Evolutionary conservation across 2,888 invertebrate genomes (phyloP).

Genomic region (Phania funesta): DNA sequence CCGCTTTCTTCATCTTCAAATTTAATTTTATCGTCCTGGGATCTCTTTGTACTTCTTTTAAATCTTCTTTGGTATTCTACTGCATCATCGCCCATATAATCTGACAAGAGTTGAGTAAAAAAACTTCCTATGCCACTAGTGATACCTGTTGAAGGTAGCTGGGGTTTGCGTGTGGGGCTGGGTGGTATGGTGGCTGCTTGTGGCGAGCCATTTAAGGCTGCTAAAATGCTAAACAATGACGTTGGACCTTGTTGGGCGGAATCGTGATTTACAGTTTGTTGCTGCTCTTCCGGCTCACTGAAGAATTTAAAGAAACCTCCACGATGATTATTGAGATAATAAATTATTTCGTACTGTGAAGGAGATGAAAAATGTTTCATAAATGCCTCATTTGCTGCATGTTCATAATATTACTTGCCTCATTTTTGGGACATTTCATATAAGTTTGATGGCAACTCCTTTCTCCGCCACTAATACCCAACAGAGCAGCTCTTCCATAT

Average conservation of each 20-base stretch:
- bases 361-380: slow-evolving; percentile 1
- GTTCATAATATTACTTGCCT: slow-evolving; percentile 70
- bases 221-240: slow-evolving; percentile 74
- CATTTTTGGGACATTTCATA: slow-evolving; percentile 87
- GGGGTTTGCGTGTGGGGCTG: slow-evolving; percentile 69
- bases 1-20: slow-evolving; percentile 38
- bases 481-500: slow-evolving; percentile 88
- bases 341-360: slow-evolving; percentile 84
- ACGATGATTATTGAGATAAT: slow-evolving; percentile 91
- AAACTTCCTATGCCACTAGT: slow-evolving; percentile 77
- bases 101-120: slow-evolving; percentile 77
- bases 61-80: slow-evolving; percentile 75
- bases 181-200: slow-evolving; percentile 70
- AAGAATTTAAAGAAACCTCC: slow-evolving; percentile 93
- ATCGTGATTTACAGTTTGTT: slow-evolving; percentile 49
- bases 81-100: slow-evolving; percentile 71
- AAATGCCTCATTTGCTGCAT: not conserved
- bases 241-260: slow-evolving; percentile 53
- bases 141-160: slow-evolving; percentile 70
- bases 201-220: slow-evolving; percentile 74
- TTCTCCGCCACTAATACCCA: slow-evolving; percentile 84
- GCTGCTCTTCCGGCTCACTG: slow-evolving; percentile 81
- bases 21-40: slow-evolving; percentile 10
- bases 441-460: slow-evolving; percentile 82
- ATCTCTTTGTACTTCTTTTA: slow-evolving; percentile 54